Evolutionary conservation across 2,797 vertebrate species (phyloP), one percentile per base, ranked within the genome.

Genomic region (Adelosebastes latens): DNA sequence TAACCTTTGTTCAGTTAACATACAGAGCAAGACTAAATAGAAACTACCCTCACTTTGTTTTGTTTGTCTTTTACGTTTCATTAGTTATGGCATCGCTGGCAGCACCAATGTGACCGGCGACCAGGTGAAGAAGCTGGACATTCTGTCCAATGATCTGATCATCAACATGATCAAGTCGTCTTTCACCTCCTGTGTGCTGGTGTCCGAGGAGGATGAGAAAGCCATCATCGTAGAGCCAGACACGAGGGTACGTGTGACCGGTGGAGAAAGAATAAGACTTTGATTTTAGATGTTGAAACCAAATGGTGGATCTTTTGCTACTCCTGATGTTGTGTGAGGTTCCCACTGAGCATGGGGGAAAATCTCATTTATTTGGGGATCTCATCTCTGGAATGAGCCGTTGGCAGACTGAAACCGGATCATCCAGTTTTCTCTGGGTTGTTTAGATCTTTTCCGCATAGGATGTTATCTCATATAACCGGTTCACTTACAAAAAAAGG

Each of bases 81-180:
- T 77, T 87, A 99, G 98, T 14, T 99, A 97, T 76, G 98, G 98
- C 79, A 98, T 99, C 69, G 96, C 97, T 27, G 98, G 98, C 12
- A 97, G 94, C 91, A 97, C 96, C 83, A 99, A 99, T 2, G 96
- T 99, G 86, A 99, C 98, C 0, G 98, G 98, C 1, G 98, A 99
- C 85, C 97, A 99, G 84, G 98, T 99, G 20, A 99, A 99, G 94
- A 99, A 99, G 90, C 75, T 99, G 90, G 98, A 99, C 73, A 93
- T 99, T 31, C 96, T 99, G 80, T 98, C 98, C 90, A 99, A 99
- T 53, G 97, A 99, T 72, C 92, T 99, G 88, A 92, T 99, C 77
- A 94, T 98, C 87, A 99, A 99, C 89, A 96, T 98, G 97, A 92
- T 99, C 74, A 98, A 96, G 90, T 97, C 98, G 0, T 99, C 98